Evolutionary conservation across 2,113 vertebrate genomes (phyloP).

Genomic region (Malaclemys terrapin): DNA sequence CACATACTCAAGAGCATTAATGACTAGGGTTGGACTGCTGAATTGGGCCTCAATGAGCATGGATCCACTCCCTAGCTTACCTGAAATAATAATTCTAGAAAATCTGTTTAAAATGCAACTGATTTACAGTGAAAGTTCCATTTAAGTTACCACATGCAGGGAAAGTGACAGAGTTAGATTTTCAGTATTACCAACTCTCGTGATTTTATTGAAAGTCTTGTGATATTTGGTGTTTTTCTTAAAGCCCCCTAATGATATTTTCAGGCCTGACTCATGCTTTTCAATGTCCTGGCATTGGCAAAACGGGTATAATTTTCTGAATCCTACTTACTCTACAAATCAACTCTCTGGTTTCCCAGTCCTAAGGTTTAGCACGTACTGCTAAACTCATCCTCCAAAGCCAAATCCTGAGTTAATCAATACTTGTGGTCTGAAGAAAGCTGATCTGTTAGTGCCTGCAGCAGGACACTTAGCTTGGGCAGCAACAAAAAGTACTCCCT

Average conservation of each 20-base stretch:
- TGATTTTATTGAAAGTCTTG: not conserved
- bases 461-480: not conserved
- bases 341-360: not conserved
- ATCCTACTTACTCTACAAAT: not conserved
- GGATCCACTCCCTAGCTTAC: not conserved
- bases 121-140: not conserved
- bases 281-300: not conserved
- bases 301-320: not conserved
- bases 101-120: not conserved
- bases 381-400: not conserved
- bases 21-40: not conserved
- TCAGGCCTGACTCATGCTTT: not conserved
- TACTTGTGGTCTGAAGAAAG: not conserved
- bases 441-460: not conserved
- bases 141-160: not conserved
- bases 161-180: not conserved
- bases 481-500: not conserved
- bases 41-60: not conserved
- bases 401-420: not conserved
- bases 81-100: not conserved
- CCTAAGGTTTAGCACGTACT: not conserved
- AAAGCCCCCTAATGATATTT: not conserved
- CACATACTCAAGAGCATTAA: not conserved
- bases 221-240: not conserved
- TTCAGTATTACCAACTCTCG: not conserved